phyloP scores from a whole-genome alignment of 2,113 vertebrate genomes.

The Callochromis pleurospilus region DNA sequence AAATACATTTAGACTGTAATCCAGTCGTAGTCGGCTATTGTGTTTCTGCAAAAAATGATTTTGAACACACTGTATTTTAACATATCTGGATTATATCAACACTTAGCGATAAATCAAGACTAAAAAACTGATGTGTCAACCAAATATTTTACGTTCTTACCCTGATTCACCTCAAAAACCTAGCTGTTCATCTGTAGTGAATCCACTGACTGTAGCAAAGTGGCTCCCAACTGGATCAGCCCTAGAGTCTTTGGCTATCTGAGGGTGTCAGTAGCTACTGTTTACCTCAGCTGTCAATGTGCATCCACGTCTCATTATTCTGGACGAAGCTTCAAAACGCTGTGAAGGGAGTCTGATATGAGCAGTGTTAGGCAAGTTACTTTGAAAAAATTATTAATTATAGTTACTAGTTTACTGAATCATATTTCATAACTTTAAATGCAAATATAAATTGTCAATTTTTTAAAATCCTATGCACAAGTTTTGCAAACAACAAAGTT shows the following conservation, averaged over 20 bases:
- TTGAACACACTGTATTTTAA: neutral
- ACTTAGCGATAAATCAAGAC: neutral
- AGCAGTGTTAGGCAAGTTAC: neutral
- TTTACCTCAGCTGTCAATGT: neutral
- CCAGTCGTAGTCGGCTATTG: neutral
- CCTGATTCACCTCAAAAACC: neutral
- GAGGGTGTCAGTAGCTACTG: neutral
- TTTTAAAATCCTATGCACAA: too few relatives aligned
- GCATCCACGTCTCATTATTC: neutral
- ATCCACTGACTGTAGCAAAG: neutral
- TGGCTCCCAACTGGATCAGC: neutral
- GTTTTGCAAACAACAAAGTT: too few relatives aligned
- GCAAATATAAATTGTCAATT: too few relatives aligned
- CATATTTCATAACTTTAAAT: too few relatives aligned
- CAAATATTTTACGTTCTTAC: neutral
- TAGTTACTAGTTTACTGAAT: too few relatives aligned
- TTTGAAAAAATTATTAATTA: neutral
- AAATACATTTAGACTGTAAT: neutral
- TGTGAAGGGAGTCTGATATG: neutral
- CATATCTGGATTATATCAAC: neutral
- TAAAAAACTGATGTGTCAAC: neutral
- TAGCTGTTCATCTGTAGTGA: neutral
- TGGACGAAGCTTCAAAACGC: neutral
- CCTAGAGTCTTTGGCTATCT: neutral
- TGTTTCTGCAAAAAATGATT: neutral